phyloP scores from a whole-genome alignment of 2,113 vertebrate species.

The Planiliza haematocheilus region DNA sequence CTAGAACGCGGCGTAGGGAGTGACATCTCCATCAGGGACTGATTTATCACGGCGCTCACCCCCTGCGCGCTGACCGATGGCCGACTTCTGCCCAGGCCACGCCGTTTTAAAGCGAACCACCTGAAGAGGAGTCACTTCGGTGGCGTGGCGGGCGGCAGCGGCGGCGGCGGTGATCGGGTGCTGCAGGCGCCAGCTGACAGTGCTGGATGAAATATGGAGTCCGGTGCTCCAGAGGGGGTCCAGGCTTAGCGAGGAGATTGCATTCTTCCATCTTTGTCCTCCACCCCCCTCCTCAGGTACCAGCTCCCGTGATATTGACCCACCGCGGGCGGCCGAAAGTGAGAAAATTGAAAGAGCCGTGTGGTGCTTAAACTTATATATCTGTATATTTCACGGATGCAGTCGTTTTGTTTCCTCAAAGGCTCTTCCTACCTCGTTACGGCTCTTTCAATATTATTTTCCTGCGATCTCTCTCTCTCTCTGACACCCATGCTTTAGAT shows the following conservation, averaged over 20 bases:
- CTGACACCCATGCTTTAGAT: no score
- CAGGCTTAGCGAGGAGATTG: conserved; percentile 61
- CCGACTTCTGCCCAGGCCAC: conserved; percentile 19
- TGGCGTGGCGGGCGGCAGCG: conserved; percentile 17
- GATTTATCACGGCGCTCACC: conserved; percentile 23
- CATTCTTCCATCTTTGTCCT: conserved; percentile 67
- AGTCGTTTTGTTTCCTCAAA: neutral
- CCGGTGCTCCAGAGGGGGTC: conserved; percentile 64
- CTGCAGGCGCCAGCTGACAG: conserved; percentile 45
- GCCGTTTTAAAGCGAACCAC: conserved; percentile 8
- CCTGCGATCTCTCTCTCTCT: no score
- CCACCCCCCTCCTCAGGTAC: conserved; percentile 30
- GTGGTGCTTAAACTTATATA: conserved; percentile 11
- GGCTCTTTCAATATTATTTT: conserved; percentile 20
- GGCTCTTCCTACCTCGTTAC: no score
- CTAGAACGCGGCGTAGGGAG: neutral
- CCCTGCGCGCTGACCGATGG: conserved; percentile 20
- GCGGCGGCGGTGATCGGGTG: conserved; percentile 32
- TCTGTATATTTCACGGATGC: neutral
- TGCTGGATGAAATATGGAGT: conserved; percentile 58
- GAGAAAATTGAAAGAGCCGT: conserved; percentile 31
- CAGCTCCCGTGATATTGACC: conserved; percentile 55
- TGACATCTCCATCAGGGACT: conserved; percentile 8
- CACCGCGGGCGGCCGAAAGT: conserved; percentile 59
- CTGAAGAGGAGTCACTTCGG: conserved; percentile 15